These are phyloP conservation scores for Augiades crinisus DNA, from an alignment of 2,888 invertebrate genomes.

Conservation along the genomic window DNA sequence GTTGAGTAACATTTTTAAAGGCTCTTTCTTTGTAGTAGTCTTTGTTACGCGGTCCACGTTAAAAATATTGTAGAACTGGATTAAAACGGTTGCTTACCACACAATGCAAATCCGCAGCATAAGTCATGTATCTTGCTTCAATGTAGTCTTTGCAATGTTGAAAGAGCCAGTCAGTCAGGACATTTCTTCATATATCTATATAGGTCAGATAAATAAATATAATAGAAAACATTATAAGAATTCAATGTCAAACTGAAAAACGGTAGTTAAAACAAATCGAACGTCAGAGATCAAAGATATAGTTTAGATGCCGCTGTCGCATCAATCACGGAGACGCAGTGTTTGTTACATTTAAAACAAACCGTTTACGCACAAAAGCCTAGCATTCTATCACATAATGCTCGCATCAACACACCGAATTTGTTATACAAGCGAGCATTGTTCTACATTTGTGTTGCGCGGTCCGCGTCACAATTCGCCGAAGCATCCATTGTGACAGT, in stretches of 20 bases:
- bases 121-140: too few species aligned
- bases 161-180: too few species aligned
- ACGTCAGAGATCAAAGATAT: not conserved
- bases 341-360: constrained; percentile 33
- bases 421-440: constrained; percentile 78
- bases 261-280: not conserved
- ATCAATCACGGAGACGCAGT: not conserved
- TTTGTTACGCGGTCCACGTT: too few species aligned
- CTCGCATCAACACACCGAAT: constrained; percentile 65
- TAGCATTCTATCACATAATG: constrained; percentile 62
- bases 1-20: not conserved
- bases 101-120: too few species aligned
- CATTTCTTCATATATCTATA: too few species aligned
- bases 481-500: constrained; percentile 74
- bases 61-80: too few species aligned
- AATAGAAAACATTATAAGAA: too few species aligned
- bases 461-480: constrained; percentile 64
- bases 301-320: not conserved
- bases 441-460: constrained; percentile 69
- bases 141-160: too few species aligned
- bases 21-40: too few species aligned
- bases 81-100: too few species aligned
- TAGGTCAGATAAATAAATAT: too few species aligned
- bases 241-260: too few species aligned
- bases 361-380: constrained; percentile 49